Percentiles rank a stretch among this genome's conserved stretches.
Conservation (phyloP, 2,113 vertebrate species). For the Corydoras sp. region DNA sequence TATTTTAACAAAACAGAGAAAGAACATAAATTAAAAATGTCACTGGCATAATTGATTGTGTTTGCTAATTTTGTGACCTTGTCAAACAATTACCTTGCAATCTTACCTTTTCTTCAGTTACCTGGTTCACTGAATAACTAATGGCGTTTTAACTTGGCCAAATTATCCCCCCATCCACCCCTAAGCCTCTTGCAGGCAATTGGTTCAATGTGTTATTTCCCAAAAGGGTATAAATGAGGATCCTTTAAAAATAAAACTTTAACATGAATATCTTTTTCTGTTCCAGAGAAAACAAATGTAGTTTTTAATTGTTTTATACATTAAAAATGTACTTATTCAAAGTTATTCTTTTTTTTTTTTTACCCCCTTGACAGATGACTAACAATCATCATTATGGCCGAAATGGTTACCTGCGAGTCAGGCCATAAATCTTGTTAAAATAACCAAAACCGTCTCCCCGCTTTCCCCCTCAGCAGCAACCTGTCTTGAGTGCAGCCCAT, state of each 20-base stretch:
- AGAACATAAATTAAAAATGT: slow-evolving; percentile 52
- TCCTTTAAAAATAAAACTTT: slow-evolving; percentile 29
- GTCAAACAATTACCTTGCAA: slow-evolving; percentile 61
- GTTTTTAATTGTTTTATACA: slow-evolving; percentile 34
- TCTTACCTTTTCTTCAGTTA: slow-evolving; percentile 57
- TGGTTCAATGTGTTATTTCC: slow-evolving; percentile 50
- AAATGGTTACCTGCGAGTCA: slow-evolving; percentile 86
- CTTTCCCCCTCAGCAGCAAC: slow-evolving; percentile 80
- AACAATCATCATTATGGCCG: slow-evolving; percentile 89
- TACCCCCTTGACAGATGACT: slow-evolving; percentile 77
- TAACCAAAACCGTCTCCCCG: slow-evolving; percentile 84
- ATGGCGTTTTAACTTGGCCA: slow-evolving; percentile 57
- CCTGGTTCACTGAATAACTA: slow-evolving; percentile 64
- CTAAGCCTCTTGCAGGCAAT: slow-evolving; percentile 30
- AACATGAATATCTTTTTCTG: background rate
- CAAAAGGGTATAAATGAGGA: slow-evolving; percentile 14
- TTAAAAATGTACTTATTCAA: slow-evolving; percentile 32
- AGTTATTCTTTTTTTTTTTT: slow-evolving; percentile 63
- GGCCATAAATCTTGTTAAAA: slow-evolving; percentile 96
- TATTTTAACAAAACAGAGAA: background rate
- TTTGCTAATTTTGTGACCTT: slow-evolving; percentile 63
- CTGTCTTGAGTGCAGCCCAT: slow-evolving; percentile 91
- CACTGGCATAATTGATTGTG: slow-evolving; percentile 57
- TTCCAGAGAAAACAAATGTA: background rate
- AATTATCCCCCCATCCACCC: slow-evolving; percentile 49